Conservation (phyloP, 1,140 invertebrate genomes). For the Propsilocerus akamusi region DNA sequence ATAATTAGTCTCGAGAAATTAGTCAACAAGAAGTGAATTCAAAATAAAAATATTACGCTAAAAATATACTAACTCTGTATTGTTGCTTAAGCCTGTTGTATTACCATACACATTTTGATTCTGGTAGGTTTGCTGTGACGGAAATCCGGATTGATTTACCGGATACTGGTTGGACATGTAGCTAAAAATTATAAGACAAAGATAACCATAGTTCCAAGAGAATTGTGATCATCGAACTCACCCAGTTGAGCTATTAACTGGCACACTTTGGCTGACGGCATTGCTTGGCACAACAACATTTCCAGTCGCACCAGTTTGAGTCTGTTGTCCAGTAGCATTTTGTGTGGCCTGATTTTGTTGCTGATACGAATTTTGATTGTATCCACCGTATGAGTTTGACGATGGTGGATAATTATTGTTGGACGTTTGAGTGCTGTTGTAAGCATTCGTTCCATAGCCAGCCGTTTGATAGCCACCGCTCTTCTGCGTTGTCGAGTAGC, state of each 20-base stretch:
- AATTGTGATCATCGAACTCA: neutral
- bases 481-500: conserved; percentile 4
- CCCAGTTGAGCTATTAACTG: conserved; percentile 12
- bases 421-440: conserved; percentile 10
- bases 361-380: conserved; percentile 22
- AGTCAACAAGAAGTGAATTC: neutral
- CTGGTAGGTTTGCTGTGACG: conserved; percentile 24
- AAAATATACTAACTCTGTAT: conserved; percentile 19
- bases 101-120: conserved; percentile 25
- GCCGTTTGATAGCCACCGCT: neutral
- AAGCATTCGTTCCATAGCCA: neutral
- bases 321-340: conserved; percentile 10
- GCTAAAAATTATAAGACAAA: conserved; percentile 16
- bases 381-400: conserved; percentile 15
- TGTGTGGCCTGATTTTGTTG: conserved; percentile 13
- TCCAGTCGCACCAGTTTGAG: conserved; percentile 9
- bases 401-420: conserved; percentile 19
- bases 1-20: no score
- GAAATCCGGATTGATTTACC: conserved; percentile 15
- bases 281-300: conserved; percentile 6
- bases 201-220: neutral
- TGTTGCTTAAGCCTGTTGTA: conserved; percentile 19
- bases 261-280: conserved; percentile 13
- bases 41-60: neutral
- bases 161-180: conserved; percentile 15